phyloP scores from a whole-genome alignment of 2,888 invertebrate genomes.

The Zaprionus lineosus region DNA sequence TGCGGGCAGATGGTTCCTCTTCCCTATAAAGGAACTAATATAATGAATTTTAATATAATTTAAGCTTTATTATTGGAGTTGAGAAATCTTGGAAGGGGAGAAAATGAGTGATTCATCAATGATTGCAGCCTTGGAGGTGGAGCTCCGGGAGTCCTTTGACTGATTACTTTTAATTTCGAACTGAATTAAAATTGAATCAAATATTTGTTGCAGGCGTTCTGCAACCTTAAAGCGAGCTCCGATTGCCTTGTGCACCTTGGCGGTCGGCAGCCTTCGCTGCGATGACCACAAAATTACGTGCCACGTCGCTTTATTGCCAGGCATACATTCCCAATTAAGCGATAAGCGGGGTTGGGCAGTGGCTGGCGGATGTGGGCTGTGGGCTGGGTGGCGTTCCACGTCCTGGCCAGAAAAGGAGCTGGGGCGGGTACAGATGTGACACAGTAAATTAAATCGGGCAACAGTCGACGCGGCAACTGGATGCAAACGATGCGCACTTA shows the following conservation, averaged over 20 bases:
- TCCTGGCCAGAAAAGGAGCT: too few species aligned
- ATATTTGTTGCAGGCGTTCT: slow-evolving; percentile 1
- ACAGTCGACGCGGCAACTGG: slow-evolving; percentile 45
- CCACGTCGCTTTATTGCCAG: slow-evolving; percentile 51
- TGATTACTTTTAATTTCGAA: slow-evolving; percentile 17
- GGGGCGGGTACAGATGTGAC: slow-evolving; percentile 27
- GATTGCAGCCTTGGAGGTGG: too few species aligned
- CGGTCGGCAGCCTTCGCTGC: slow-evolving; percentile 20
- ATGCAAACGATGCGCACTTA: slow-evolving; percentile 70
- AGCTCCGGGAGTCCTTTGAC: too few species aligned
- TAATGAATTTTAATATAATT: too few species aligned
- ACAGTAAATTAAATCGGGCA: slow-evolving; percentile 73
- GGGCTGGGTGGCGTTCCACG: slow-evolving; percentile 2
- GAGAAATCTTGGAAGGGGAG: too few species aligned
- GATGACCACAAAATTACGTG: slow-evolving; percentile 74
- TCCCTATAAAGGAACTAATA: too few species aligned
- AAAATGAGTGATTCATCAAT: too few species aligned
- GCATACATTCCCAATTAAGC: slow-evolving; percentile 57
- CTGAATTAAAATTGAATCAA: slow-evolving; percentile 23
- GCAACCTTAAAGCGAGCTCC: slow-evolving; percentile 17
- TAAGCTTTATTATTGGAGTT: too few species aligned
- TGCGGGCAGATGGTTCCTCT: too few species aligned
- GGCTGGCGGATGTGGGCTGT: neutral
- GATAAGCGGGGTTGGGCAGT: slow-evolving; percentile 28
- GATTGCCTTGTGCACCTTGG: slow-evolving; percentile 14